A percentile compares a stretch with the other conserved stretches of the same genome.
Evolutionary conservation across 2,113 vertebrate species (phyloP).

Genomic region (Crotalus tigris): DNA sequence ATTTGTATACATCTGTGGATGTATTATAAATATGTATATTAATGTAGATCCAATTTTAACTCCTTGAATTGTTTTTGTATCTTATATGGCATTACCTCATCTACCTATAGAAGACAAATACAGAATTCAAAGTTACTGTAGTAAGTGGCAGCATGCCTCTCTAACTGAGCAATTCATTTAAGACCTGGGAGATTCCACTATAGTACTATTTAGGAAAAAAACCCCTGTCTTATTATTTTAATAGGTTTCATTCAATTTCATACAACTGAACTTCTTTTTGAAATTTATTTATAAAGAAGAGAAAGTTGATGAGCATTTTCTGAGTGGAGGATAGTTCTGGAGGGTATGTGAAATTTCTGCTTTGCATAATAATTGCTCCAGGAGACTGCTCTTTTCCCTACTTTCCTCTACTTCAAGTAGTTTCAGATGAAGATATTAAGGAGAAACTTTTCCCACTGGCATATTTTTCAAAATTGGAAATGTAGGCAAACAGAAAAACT

Average conservation of each 20-base stretch:
- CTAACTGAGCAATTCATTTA: not conserved
- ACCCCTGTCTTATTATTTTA: not conserved
- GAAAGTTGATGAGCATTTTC: not conserved
- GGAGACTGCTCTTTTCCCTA: not conserved
- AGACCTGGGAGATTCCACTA: not conserved
- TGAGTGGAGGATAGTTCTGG: not conserved
- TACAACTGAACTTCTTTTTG: not conserved
- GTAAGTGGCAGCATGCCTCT: not conserved
- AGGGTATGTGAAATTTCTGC: not conserved
- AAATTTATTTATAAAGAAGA: not conserved
- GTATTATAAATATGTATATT: not conserved
- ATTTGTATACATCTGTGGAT: not conserved
- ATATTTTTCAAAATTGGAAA: not conserved
- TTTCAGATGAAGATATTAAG: not conserved
- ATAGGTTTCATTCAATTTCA: not conserved
- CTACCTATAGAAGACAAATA: not conserved
- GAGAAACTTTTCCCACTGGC: not conserved
- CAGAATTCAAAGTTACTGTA: not conserved
- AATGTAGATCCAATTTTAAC: not conserved
- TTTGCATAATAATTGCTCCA: not conserved
- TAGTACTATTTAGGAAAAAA: not conserved
- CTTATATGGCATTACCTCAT: not conserved
- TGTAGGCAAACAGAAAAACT: not conserved
- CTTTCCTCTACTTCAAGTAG: not conserved
- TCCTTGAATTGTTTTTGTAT: not conserved